Percentiles rank a stretch among this genome's conserved stretches.
Conservation (phyloP, 1,140 invertebrate genomes). For the Mylabris phalerata region DNA sequence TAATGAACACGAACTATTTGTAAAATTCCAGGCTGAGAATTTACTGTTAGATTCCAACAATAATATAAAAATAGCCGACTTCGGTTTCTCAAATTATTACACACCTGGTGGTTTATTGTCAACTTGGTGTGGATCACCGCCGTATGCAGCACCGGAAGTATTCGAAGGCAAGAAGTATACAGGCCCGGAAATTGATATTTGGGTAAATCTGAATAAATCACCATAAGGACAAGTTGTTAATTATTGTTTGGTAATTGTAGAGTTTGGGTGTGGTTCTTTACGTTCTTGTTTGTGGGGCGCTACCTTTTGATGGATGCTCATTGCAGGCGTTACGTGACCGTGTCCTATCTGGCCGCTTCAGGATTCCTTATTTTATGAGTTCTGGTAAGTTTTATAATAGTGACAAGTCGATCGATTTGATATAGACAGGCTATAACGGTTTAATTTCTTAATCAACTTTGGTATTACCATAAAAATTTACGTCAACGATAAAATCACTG, state of each 20-base stretch:
- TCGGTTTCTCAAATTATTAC: conserved; percentile 93
- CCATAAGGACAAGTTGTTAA: background rate
- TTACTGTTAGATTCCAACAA: conserved; percentile 86
- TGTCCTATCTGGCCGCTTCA: conserved; percentile 79
- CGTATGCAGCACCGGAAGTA: conserved; percentile 95
- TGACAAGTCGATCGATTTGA: no score
- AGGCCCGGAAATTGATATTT: conserved; percentile 94
- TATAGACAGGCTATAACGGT: no score
- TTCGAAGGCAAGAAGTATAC: conserved; percentile 96
- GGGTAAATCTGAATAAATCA: conserved; percentile 58
- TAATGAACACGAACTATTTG: no score
- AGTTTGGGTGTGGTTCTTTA: conserved; percentile 90
- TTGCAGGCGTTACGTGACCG: conserved; percentile 73
- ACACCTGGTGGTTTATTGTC: conserved; percentile 72
- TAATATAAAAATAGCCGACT: conserved; percentile 96
- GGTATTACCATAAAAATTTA: background rate
- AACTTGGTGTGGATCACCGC: conserved; percentile 97
- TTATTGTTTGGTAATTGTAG: conserved; percentile 46
- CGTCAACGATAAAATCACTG: conserved; percentile 24
- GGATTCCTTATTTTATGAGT: conserved; percentile 91
- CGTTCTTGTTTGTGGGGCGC: conserved; percentile 84
- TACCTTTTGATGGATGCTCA: conserved; percentile 86
- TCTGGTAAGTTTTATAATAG: conserved; percentile 54
- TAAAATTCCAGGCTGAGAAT: conserved; percentile 75
- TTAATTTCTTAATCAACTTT: no score